These are phyloP conservation scores for Aphis craccivora DNA, from an alignment of 1,140 invertebrate genomes.

Conservation along the genomic window DNA sequence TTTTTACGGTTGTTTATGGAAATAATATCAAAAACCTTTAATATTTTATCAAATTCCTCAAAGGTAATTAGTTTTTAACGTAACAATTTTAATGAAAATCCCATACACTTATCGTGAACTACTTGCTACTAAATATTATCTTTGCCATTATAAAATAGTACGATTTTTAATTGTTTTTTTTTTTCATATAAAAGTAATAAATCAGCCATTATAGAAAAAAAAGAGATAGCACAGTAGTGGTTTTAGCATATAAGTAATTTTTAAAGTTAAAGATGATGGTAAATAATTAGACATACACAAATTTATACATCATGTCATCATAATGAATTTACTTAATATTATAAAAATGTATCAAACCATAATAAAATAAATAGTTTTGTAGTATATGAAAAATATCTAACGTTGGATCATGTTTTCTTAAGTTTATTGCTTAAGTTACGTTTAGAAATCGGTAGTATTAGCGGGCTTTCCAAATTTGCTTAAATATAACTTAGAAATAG, in stretches of 20 bases:
- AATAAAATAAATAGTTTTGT: background rate
- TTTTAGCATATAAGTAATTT: background rate
- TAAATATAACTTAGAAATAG: background rate
- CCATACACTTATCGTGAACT: background rate
- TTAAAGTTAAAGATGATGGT: background rate
- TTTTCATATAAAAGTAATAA: background rate
- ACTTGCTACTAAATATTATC: background rate
- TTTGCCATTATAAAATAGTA: background rate
- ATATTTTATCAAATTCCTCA: background rate
- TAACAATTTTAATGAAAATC: background rate
- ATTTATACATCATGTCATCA: no score
- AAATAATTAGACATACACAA: no score
- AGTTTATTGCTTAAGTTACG: background rate
- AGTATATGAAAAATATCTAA: background rate
- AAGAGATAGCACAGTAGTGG: background rate
- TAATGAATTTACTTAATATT: background rate
- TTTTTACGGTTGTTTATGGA: no score
- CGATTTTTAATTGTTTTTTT: background rate
- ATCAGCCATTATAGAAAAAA: background rate
- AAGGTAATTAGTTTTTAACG: background rate
- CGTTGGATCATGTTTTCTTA: no score
- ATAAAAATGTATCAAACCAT: background rate
- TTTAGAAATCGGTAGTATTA: background rate
- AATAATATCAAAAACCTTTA: no score
- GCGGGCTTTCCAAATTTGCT: background rate